Base-by-base conservation (phyloP, 2,113 vertebrate species). In the Tichodroma muraria region DNA sequence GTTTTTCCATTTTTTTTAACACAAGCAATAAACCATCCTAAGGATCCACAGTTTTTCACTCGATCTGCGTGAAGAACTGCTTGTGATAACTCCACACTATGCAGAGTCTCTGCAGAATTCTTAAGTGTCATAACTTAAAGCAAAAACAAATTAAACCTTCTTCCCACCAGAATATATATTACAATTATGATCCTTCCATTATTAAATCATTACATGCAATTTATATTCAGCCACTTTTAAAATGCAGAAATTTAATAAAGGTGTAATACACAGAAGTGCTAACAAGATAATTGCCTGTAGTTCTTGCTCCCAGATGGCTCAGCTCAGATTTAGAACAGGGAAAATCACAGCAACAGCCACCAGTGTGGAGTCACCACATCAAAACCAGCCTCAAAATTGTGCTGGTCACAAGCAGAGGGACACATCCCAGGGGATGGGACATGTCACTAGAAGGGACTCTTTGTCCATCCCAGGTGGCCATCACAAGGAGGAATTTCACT, bases 351-450 rank as follows among this genome's bases (percentile, higher is more conserved):
- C 37, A 80, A 77, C 1, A 0, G 83, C 37, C 7, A 4, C n/a
- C 0, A 0, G 20, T 2, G 0, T 25, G 25, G 30, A 80, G 37
- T 28, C 40, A n/a, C 31, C 8, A 0, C 42, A 54, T 45, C 20
- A 2, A 65, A 88, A 88, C 5, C 2, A 1, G 21, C 35, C 40
- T 80, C 1, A 47, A 80, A 91, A 1, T 1, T 1, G 17, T 17
- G 38, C 42, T 37, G 1, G 1, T 28, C 3, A 10, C 27, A 60
- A 61, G 61, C n/a, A 80, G 10, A 5, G 50, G 6, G 2, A 42
- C 15, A 30, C 1, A 13, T 28, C 18, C 64, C 45, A 47, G 30
- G 5, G 25, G 45, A 85, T 1, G 5, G 65, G 13, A 57, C 11
- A 20, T 2, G 30, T 8, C 59, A 42, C 66, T 11, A 30, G 14